Conservation (phyloP, 1,140 invertebrate genomes). For the Macrosteles quadrilineatus region DNA sequence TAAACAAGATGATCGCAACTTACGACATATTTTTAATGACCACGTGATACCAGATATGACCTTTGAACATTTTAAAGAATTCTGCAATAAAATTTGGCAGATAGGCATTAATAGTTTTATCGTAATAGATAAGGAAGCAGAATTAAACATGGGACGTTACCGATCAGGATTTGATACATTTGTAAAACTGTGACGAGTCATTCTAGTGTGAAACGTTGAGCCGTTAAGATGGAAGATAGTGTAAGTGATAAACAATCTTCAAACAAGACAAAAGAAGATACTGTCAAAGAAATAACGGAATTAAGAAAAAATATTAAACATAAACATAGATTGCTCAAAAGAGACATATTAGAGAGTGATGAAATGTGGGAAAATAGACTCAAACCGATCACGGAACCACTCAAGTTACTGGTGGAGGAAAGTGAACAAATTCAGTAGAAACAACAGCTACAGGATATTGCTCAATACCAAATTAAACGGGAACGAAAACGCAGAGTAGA, state of each 20-base stretch:
- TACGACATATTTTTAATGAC: conserved; percentile 50
- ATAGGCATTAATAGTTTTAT: conserved; percentile 48
- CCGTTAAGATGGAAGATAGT: neutral
- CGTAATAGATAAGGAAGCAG: conserved; percentile 49
- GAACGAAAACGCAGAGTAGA: neutral
- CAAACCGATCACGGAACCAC: conserved; percentile 1
- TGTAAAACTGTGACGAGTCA: conserved; percentile 2
- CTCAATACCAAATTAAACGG: too few relatives aligned
- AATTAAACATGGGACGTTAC: conserved; percentile 45
- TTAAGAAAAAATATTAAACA: conserved; percentile 23
- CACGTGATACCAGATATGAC: conserved; percentile 41
- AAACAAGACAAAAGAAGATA: conserved; percentile 10
- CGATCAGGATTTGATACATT: conserved; percentile 20
- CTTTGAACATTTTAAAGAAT: conserved; percentile 19
- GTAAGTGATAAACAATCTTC: too few relatives aligned
- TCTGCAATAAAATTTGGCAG: conserved; percentile 39
- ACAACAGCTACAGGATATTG: too few relatives aligned
- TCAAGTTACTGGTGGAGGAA: neutral
- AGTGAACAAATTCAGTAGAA: too few relatives aligned
- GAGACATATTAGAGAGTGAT: conserved; percentile 25
- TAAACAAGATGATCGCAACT: conserved; percentile 49
- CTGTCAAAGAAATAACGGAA: neutral
- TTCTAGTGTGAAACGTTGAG: neutral
- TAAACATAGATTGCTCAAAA: conserved; percentile 31
- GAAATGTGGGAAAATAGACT: conserved; percentile 29